Conservation (phyloP, 2,113 vertebrate species). For the Pterocles orientalis region DNA sequence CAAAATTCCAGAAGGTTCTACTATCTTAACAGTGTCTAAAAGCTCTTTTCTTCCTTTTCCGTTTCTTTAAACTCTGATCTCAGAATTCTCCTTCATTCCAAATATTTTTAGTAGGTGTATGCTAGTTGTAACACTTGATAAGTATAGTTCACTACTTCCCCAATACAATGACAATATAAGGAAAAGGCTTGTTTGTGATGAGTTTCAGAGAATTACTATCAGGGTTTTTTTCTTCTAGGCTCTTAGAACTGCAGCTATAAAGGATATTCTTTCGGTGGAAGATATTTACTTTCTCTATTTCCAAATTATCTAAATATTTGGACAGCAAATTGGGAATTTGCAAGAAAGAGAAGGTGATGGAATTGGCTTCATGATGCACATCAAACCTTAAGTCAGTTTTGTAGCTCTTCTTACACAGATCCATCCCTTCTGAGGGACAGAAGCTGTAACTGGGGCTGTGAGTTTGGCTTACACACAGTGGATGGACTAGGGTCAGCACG, state of each 20-base stretch:
- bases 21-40: background rate
- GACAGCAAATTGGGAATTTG: background rate
- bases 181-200: background rate
- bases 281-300: background rate
- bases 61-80: background rate
- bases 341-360: background rate
- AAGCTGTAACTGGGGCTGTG: background rate
- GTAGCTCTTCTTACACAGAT: background rate
- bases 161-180: background rate
- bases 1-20: background rate
- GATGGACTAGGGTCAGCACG: background rate
- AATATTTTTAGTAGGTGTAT: background rate
- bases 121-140: background rate
- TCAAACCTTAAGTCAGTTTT: background rate
- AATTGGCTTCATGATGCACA: rapidly evolving
- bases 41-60: background rate
- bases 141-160: background rate
- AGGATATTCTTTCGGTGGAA: background rate
- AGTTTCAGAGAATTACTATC: background rate
- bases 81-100: background rate
- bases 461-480: background rate
- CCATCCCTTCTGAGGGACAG: background rate
- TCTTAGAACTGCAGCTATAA: background rate
- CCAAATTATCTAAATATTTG: background rate
- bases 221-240: background rate